These are phyloP conservation scores for Hermetia illucens DNA, from an alignment of 1,140 invertebrate genomes.

Conservation along the genomic window DNA sequence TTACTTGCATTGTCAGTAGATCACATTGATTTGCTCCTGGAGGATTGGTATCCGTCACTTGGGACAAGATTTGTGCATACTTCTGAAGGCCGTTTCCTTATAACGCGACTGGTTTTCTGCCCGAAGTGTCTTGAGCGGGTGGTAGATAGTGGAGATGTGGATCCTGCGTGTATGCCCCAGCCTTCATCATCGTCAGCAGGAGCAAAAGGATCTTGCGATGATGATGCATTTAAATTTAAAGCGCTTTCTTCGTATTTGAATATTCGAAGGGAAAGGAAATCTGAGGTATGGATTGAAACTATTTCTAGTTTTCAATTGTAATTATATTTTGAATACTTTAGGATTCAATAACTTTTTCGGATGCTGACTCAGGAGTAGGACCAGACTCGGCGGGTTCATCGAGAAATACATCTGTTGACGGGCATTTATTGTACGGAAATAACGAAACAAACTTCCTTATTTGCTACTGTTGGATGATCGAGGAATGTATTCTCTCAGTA, in stretches of 20 bases:
- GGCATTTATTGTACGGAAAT: constrained; percentile 31
- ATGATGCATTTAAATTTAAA: constrained; percentile 16
- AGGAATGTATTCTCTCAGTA: constrained; percentile 86
- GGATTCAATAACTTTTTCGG: constrained; percentile 31
- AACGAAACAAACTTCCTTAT: constrained; percentile 14
- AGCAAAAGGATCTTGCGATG: constrained; percentile 10
- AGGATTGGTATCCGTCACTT: constrained; percentile 96
- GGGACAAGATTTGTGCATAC: constrained; percentile 95
- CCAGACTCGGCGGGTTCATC: constrained; percentile 46
- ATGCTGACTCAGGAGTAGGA: constrained; percentile 43
- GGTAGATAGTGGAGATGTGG: background rate
- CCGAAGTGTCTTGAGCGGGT: constrained; percentile 54
- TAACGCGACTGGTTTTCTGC: constrained; percentile 90
- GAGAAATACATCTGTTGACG: constrained; percentile 68
- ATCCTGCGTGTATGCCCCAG: constrained; percentile 11
- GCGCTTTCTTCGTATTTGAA: background rate
- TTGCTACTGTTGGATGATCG: constrained; percentile 71
- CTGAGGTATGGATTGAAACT: constrained; percentile 12
- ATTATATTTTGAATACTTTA: constrained; percentile 6
- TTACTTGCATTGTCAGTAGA: constrained; percentile 85
- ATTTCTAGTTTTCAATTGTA: too few relatives aligned
- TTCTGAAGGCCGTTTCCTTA: constrained; percentile 86
- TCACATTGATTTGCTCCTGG: constrained; percentile 90
- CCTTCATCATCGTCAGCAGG: background rate
- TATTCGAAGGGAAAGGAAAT: constrained; percentile 16